Base-by-base conservation (phyloP, 2,113 vertebrate species). In the Xyliphius kryptos region DNA sequence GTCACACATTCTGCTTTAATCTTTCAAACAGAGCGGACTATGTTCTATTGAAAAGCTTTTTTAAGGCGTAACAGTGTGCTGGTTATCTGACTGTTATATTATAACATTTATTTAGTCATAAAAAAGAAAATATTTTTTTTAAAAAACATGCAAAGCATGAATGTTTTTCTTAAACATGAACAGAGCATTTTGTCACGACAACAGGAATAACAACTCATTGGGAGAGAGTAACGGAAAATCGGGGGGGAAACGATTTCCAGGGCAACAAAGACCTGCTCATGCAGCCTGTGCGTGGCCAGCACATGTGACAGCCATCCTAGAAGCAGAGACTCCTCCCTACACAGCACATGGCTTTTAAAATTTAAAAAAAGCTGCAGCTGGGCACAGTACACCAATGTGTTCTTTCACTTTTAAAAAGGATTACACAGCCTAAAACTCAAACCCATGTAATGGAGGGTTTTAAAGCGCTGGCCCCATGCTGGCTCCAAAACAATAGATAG, bases 381-480 rank as follows among this genome's bases (percentile, higher is more conserved):
- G 5, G 26, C 9, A n/a, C n/a, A 36, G 15, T 16, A 22, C 53
- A 16, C 36, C 53, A 32, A 16, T 54, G 22, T 26, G n/a, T 37
- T 41, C 41, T 26, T n/a, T 56, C 2, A 5, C 32, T 8, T 17
- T 10, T 10, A 5, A 20, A 47, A 46, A 19, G 50, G 15, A 17
- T 62, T 36, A 41, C 12, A 36, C 11, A 20, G 52, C 12, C 40
- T 47, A 44, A 38, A 46, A 44, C 41, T 55, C 36, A 16, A 20
- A 38, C 37, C 38, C 52, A 56, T 64, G 52, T 47, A 56, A 65
- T 56, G 36, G 13, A 46, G 50, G 61, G 32, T 38, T 40, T n/a
- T 16, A 14, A 36, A 65, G 44, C 32, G 5, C 13, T 11, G 63
- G 53, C 63, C 56, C 44, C 63, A 40, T 9, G 14, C 53, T 22